These are phyloP conservation scores for Cheilosia urbana DNA, from an alignment of 2,888 invertebrate genomes.

Conservation along the genomic window DNA sequence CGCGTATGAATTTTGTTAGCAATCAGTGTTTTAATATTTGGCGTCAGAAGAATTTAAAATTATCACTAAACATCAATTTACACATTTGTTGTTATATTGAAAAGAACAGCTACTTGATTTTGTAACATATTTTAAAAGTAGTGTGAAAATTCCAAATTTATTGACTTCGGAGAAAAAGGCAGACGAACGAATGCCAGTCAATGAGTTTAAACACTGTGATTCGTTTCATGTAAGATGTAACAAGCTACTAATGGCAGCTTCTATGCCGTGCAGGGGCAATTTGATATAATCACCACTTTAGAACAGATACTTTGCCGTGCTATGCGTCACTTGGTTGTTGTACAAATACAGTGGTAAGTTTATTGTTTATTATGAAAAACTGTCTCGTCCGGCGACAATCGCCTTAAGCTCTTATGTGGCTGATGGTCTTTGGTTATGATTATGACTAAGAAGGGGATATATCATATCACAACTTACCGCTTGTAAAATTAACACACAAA, in stretches of 20 bases:
- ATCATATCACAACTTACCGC: background rate
- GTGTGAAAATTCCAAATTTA: too few species aligned
- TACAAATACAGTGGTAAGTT: constrained; percentile 10
- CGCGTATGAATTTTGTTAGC: too few species aligned
- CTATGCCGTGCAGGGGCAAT: background rate
- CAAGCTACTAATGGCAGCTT: background rate
- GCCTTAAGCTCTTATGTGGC: constrained; percentile 14
- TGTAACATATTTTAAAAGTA: too few species aligned
- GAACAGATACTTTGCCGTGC: background rate
- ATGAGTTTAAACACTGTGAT: too few species aligned
- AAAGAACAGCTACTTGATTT: too few species aligned
- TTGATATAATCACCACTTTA: constrained; percentile 2
- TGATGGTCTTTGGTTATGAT: background rate
- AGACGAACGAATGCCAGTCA: too few species aligned
- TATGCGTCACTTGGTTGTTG: constrained; percentile 18
- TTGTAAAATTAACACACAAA: constrained; percentile 7
- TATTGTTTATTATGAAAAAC: constrained; percentile 27
- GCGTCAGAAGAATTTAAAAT: too few species aligned
- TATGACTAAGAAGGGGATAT: constrained; percentile 17
- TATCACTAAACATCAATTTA: too few species aligned
- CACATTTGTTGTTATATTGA: too few species aligned
- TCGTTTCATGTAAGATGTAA: background rate
- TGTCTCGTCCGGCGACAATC: constrained; percentile 41
- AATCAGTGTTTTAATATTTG: too few species aligned
- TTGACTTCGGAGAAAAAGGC: too few species aligned